Base-by-base conservation (phyloP, 2,888 invertebrate species). In the Drosophila cyrtoloma region DNA sequence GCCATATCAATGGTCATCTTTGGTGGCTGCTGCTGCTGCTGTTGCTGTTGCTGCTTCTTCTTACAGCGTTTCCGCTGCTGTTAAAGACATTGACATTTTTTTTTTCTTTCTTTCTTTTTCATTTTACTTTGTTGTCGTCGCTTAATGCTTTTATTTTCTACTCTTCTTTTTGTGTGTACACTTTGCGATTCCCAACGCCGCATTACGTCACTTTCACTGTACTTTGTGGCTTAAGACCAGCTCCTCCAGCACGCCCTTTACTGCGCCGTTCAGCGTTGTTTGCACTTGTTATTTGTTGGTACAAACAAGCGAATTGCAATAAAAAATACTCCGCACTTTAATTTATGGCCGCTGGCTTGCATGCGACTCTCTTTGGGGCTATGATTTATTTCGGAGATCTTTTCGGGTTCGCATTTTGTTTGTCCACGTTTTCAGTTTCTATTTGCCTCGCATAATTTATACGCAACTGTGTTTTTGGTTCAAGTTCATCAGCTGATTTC, bases 181-280 rank as follows among this genome's bases (percentile, higher is more conserved):
- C 68, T 70, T 75, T 71, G 52, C 60, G 51, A 68, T 32, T 51
- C 42, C 67, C 59, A 59, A 52, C 44, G 64, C 62, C 71, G 73
- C 73, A 86, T 87, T 89, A 86, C 80, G 89, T 86, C 89, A 87
- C 84, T 86, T 88, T 86, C 82, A 80, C 80, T 80, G 69, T 77
- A 83, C 86, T 83, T 85, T 77, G 81, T 58, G 80, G 79, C 77
- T 87, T 80, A 84, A 73, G 73, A 59, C 71, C 30, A 14, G 14
- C 30, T 19, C 39, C 30, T 26, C 9, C 4, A 30, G 6, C 16
- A 26, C 16, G 47, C 47, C 9, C 47, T 35, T 65, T 63, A 59
- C 52, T 57, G 50, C 50, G 51, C 22, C 52, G 63, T n/a, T 70
- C 26, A 53, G 55, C 81, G 62, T 56, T 82, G 79, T 76, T 81